A percentile compares a stretch with the other conserved stretches of the same genome.
These are phyloP conservation scores for Blera fallax DNA, from an alignment of 2,888 invertebrate species.

Conservation along the genomic window DNA sequence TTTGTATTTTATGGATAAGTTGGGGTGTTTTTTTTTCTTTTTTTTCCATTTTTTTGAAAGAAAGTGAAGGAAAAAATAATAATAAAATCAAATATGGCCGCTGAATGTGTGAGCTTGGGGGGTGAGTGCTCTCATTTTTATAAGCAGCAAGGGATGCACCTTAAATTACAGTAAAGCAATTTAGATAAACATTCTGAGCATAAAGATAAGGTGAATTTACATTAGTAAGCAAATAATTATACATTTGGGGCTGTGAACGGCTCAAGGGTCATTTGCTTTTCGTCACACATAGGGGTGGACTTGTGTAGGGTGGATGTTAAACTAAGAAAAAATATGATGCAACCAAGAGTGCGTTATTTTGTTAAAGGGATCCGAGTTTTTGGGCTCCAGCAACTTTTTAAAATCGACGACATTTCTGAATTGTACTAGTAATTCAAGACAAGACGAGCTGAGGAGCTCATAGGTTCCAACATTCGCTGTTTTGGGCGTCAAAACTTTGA, in stretches of 20 bases:
- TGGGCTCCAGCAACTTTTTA: too few relatives aligned
- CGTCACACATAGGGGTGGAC: neutral
- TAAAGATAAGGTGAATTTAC: conserved; percentile 61
- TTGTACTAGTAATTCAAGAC: too few relatives aligned
- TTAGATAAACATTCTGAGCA: conserved; percentile 69
- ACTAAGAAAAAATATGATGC: too few relatives aligned
- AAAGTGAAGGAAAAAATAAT: conserved; percentile 26
- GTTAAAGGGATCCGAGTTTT: too few relatives aligned
- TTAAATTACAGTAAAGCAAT: conserved; percentile 59
- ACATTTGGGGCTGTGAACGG: conserved; percentile 36
- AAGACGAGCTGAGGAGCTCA: too few relatives aligned
- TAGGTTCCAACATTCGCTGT: too few relatives aligned
- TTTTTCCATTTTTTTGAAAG: neutral
- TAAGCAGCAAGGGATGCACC: conserved; percentile 62
- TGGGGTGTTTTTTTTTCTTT: conserved; percentile 51
- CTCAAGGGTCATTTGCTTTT: conserved; percentile 20
- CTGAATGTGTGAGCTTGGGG: conserved; percentile 55
- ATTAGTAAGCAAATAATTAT: conserved; percentile 59
- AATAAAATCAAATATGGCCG: conserved; percentile 69
- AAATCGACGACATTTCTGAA: too few relatives aligned
- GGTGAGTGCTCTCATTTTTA: conserved; percentile 45
- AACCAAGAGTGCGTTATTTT: too few relatives aligned
- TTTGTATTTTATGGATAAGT: conserved; percentile 71
- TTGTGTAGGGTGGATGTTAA: neutral
- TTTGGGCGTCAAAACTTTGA: too few relatives aligned